Evolutionary conservation across 2,888 invertebrate genomes (phyloP).

Genomic region (Hyles lineata): DNA sequence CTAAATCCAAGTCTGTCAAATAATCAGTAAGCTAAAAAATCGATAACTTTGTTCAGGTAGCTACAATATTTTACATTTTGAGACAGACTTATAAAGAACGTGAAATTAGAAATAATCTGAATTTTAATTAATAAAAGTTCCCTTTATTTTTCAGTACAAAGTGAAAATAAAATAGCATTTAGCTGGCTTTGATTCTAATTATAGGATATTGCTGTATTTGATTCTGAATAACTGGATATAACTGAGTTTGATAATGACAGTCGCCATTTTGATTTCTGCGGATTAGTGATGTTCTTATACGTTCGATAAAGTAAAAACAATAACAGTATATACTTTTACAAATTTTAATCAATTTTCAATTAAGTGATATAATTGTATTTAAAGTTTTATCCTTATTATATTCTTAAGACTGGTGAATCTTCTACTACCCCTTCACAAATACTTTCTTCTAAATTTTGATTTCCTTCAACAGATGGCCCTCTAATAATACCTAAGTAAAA

Average conservation of each 20-base stretch:
- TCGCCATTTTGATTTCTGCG: conserved; percentile 34
- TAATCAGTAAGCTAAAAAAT: conserved; percentile 28
- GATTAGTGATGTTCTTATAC: conserved; percentile 33
- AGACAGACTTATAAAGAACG: conserved; percentile 33
- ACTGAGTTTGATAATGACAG: conserved; percentile 35
- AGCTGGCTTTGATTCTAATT: conserved; percentile 37
- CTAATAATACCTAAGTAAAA: conserved; percentile 40
- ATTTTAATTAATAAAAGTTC: conserved; percentile 35
- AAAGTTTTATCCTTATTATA: conserved; percentile 32
- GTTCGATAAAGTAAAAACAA: conserved; percentile 34
- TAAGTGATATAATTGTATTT: conserved; percentile 29
- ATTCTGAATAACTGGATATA: conserved; percentile 30
- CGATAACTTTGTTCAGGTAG: conserved; percentile 28
- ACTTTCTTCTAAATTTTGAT: conserved; percentile 35
- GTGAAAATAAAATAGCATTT: conserved; percentile 38
- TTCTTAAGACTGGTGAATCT: conserved; percentile 34
- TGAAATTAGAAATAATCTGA: conserved; percentile 35
- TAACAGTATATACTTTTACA: conserved; percentile 25
- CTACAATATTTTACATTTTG: conserved; percentile 33
- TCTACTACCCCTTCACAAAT: conserved; percentile 33
- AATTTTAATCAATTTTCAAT: conserved; percentile 27
- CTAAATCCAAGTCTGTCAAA: conserved; percentile 28
- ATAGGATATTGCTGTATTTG: conserved; percentile 36
- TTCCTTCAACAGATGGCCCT: conserved; percentile 33
- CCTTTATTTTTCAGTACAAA: conserved; percentile 36